Conservation (phyloP, 2,797 vertebrate species). For the Urosaurus nigricauda region DNA sequence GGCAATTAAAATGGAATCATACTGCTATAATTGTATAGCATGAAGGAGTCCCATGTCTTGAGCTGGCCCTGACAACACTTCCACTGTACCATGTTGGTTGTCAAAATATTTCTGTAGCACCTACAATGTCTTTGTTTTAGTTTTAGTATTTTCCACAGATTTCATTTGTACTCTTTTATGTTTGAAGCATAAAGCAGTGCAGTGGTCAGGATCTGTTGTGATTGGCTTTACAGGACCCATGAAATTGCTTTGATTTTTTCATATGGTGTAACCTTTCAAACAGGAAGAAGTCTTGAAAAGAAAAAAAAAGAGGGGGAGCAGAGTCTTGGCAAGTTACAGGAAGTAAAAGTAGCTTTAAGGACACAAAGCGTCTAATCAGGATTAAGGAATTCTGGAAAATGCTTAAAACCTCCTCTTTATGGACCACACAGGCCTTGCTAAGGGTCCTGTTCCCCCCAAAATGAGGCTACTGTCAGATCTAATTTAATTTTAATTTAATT, state of each 20-base stretch:
- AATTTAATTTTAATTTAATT: slow-evolving; percentile 47
- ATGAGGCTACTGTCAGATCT: slow-evolving; percentile 40
- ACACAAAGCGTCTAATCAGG: slow-evolving; percentile 13
- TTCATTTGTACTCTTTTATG: not conserved
- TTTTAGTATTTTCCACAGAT: not conserved
- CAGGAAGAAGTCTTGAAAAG: not conserved
- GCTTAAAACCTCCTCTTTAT: slow-evolving; percentile 37
- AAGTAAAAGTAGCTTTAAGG: slow-evolving; percentile 36
- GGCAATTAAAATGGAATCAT: too few relatives aligned
- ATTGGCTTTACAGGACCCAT: not conserved
- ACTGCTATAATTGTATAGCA: too few relatives aligned
- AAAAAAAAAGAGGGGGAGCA: not conserved
- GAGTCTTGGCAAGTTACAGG: not conserved
- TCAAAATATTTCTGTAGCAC: not conserved
- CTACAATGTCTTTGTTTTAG: not conserved
- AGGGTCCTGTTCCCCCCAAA: slow-evolving; percentile 23
- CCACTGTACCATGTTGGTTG: not conserved
- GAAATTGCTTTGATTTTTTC: slow-evolving; percentile 26
- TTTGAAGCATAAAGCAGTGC: slow-evolving; percentile 6
- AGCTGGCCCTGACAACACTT: not conserved
- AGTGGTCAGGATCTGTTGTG: not conserved
- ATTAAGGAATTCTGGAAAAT: slow-evolving; percentile 24
- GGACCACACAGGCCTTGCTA: slow-evolving; percentile 37
- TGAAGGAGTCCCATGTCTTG: too few relatives aligned
- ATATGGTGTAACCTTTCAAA: not conserved